These are phyloP conservation scores for Stegastes partitus DNA, from an alignment of 2,113 vertebrate species.

Conservation along the genomic window DNA sequence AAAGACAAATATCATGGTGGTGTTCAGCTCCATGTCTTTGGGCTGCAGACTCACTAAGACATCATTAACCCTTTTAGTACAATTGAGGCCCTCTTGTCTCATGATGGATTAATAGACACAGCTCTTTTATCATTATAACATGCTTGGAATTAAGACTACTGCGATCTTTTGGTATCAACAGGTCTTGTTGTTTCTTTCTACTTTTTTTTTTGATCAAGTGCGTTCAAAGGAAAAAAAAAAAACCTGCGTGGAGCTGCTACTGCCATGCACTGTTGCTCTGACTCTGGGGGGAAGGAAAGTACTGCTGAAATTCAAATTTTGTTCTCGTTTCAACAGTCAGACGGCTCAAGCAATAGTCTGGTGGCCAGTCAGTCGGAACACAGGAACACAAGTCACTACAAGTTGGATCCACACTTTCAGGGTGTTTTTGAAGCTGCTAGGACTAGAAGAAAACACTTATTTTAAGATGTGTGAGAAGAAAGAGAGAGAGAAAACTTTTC, in stretches of 20 bases:
- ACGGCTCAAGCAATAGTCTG: slow-evolving; percentile 42
- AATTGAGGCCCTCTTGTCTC: slow-evolving; percentile 10
- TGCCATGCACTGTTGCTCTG: slow-evolving; percentile 19
- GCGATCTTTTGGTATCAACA: slow-evolving; percentile 15
- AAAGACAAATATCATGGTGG: slow-evolving; percentile 73
- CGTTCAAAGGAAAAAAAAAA: slow-evolving; percentile 41
- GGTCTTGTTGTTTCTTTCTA: neutral
- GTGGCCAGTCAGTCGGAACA: slow-evolving; percentile 41
- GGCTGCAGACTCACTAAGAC: slow-evolving; percentile 48
- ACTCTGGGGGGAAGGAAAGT: neutral
- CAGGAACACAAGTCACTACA: slow-evolving; percentile 45
- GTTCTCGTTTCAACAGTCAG: slow-evolving; percentile 27
- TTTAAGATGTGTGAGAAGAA: neutral
- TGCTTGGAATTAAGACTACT: slow-evolving; percentile 11
- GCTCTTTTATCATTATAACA: slow-evolving; percentile 1
- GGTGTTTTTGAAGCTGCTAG: slow-evolving; percentile 6
- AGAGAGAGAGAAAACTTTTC: neutral
- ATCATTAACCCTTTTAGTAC: slow-evolving; percentile 55
- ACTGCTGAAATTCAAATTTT: slow-evolving; percentile 54
- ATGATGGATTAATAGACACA: slow-evolving; percentile 7
- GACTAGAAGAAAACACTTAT: neutral
- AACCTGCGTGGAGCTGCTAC: slow-evolving; percentile 5
- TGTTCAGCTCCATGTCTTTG: slow-evolving; percentile 52
- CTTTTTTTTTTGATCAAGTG: neutral
- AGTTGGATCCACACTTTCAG: slow-evolving; percentile 11